Base-by-base conservation (phyloP, 2,113 vertebrate genomes). In the Limnothrissa miodon region DNA sequence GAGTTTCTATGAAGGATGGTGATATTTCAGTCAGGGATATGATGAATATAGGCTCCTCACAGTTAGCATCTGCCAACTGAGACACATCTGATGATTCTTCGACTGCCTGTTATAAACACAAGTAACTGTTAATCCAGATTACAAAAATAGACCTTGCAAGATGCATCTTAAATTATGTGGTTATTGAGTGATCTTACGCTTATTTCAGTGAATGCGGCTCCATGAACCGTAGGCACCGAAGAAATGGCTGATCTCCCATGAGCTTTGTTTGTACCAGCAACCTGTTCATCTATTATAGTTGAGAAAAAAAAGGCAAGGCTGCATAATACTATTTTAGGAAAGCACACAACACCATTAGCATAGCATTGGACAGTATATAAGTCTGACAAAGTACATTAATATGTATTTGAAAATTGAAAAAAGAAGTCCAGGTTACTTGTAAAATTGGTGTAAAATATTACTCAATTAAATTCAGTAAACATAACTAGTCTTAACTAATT, bases 1-100 rank as follows among this genome's bases (percentile, higher is more conserved):
- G 66, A n/a, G 66, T 36, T 15, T 74, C 66, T 33, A 74, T 74
- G 66, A 74, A 74, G 66, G 66, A 74, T 4, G 66, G 66, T 33
- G 66, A 33, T 11, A 74, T 74, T 36, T 74, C 66, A 33, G 66
- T 74, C 29, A 74, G 66, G 66, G 66, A 74, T 1, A 74, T 74
- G 33, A 74, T 74, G 66, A 33, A 74, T 36, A 74, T 36, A 4
- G 66, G 66, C 66, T 74, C 66, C 29, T 74, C 66, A 13, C 29
- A 36, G 66, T 39, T 36, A 33, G 66, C 10, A 3, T 74, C 66
- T 36, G 29, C 29, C 29, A 74, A 33, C 66, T 74, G 66, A 74
- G 66, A 36, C 10, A 74, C 29, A 74, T 17, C 33, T 33, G 66
- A 23, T 56, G 51, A 56, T 19, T 23, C 51, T 6, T 21, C 66